A percentile compares a stretch with the other conserved stretches of the same genome.
These are phyloP conservation scores for Propithecus coquereli DNA, from an alignment of 2,113 vertebrate genomes.

Conservation along the genomic window DNA sequence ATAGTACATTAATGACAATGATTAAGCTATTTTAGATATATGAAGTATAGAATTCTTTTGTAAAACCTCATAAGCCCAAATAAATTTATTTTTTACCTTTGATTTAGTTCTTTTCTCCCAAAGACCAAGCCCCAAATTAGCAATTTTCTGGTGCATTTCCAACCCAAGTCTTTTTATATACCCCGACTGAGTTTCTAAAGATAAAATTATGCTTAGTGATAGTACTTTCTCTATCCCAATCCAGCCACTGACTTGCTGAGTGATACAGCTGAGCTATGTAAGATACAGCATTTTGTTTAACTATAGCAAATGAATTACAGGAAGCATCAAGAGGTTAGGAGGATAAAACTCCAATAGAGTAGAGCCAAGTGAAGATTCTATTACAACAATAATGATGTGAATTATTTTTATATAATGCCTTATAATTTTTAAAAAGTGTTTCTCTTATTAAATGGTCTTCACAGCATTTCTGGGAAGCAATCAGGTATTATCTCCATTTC, in stretches of 20 bases:
- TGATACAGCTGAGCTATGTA: neutral
- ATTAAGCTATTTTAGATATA: slow-evolving; percentile 9
- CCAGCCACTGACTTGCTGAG: neutral
- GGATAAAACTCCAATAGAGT: neutral
- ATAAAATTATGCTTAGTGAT: neutral
- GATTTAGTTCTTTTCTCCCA: neutral
- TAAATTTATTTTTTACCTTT: neutral
- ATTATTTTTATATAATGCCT: neutral
- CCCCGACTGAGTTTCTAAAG: neutral
- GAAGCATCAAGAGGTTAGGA: neutral
- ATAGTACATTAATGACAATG: neutral
- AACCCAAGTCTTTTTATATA: neutral
- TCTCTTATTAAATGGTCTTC: neutral
- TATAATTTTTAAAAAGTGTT: neutral
- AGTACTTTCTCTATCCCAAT: neutral
- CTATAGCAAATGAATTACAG: neutral
- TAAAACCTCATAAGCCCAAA: neutral
- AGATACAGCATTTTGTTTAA: neutral
- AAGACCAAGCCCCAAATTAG: neutral
- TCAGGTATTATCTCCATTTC: neutral
- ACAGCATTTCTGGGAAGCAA: neutral
- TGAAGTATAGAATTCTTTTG: neutral
- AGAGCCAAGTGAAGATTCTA: neutral
- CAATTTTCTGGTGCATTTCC: neutral
- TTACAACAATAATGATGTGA: neutral